These are phyloP conservation scores for Lytechinus pictus DNA, from an alignment of 35 echinoderm and acorn worm genomes.

Conservation along the genomic window DNA sequence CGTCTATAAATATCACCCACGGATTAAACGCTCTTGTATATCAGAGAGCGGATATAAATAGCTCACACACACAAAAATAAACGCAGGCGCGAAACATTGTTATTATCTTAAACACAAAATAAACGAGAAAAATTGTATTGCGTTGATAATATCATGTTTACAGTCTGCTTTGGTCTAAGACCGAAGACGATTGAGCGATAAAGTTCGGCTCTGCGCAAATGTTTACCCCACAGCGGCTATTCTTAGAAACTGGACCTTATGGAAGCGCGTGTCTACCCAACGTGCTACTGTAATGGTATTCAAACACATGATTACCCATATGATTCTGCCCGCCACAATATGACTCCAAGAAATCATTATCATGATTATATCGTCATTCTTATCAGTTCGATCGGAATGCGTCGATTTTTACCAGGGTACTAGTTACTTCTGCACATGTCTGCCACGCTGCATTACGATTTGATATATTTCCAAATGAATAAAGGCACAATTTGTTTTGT, in stretches of 20 bases:
- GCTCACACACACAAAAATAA: background rate
- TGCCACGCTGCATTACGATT: background rate
- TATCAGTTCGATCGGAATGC: background rate
- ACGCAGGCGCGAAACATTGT: background rate
- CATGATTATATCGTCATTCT: background rate
- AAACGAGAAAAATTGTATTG: background rate
- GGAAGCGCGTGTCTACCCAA: background rate
- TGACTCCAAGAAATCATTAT: background rate
- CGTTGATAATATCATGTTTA: background rate
- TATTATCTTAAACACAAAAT: background rate
- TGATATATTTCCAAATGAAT: background rate
- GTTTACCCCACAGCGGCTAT: background rate
- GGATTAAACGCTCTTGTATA: background rate
- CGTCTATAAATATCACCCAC: background rate
- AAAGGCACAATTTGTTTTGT: background rate
- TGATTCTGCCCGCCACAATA: background rate
- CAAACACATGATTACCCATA: background rate
- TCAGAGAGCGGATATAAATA: background rate
- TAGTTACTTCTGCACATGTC: background rate
- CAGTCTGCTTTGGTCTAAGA: background rate
- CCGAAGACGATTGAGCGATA: background rate
- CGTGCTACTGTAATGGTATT: background rate
- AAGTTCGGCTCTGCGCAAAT: background rate
- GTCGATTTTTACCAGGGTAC: background rate
- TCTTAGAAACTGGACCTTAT: background rate